A percentile compares a stretch with the other conserved stretches of the same genome.
Evolutionary conservation across 2,888 invertebrate genomes (phyloP).

Genomic region (Melinaea menophilus): DNA sequence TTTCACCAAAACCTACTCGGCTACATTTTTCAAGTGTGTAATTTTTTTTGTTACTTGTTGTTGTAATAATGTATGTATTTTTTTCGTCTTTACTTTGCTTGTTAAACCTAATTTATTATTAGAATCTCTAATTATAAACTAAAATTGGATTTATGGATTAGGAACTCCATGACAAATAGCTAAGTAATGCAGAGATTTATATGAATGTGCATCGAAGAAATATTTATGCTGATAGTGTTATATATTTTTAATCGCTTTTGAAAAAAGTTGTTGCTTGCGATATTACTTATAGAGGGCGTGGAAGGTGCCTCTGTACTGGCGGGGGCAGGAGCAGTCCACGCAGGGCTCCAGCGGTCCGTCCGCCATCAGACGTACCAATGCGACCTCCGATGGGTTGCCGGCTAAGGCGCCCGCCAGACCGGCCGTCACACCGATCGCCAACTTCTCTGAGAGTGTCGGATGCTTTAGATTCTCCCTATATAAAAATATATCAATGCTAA

Average conservation of each 20-base stretch:
- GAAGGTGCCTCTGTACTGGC: conserved; percentile 91
- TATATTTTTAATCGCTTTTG: not conserved
- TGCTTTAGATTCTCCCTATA: conserved; percentile 14
- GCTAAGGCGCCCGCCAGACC: conserved; percentile 91
- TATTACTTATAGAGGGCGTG: conserved; percentile 79
- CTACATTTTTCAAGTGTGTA: no score
- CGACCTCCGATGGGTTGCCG: conserved; percentile 96
- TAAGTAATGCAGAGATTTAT: no score
- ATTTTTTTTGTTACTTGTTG: no score
- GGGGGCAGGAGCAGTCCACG: conserved; percentile 80
- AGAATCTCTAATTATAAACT: not conserved
- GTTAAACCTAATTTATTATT: no score
- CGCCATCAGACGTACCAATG: conserved; percentile 95
- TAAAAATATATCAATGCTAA: not conserved
- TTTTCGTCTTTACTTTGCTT: no score
- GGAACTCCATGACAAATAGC: no score
- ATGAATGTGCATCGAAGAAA: no score
- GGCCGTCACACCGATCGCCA: conserved; percentile 88
- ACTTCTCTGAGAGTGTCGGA: conserved; percentile 86
- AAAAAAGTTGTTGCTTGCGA: not conserved
- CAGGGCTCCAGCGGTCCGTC: conserved; percentile 81
- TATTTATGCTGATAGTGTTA: no score
- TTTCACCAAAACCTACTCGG: no score
- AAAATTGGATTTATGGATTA: not conserved
- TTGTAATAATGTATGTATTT: no score